Evolutionary conservation across 2,113 vertebrate genomes (phyloP).

Genomic region (Lonchura striata): DNA sequence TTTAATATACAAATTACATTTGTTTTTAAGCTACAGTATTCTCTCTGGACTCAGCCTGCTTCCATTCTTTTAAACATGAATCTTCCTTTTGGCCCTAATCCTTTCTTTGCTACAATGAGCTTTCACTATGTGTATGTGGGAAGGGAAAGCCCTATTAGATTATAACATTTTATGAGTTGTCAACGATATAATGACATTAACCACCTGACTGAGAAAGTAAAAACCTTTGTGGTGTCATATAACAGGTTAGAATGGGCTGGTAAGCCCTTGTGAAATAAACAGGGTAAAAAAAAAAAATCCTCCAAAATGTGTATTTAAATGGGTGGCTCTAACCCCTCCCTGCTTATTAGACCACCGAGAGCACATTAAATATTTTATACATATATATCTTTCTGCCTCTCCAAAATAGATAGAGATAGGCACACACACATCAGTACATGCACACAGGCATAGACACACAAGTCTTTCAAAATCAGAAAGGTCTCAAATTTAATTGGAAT

Average conservation of each 20-base stretch:
- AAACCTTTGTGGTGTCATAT: constrained; percentile 68
- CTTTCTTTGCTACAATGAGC: constrained; percentile 32
- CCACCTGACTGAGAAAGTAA: constrained; percentile 68
- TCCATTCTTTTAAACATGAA: constrained; percentile 27
- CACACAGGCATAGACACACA: neutral
- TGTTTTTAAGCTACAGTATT: constrained; percentile 25
- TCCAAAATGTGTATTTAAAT: constrained; percentile 25
- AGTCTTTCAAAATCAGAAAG: constrained; percentile 78
- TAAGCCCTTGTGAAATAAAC: constrained; percentile 68
- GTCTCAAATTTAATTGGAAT: constrained; percentile 82
- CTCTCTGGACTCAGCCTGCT: constrained; percentile 19
- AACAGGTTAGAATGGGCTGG: constrained; percentile 64
- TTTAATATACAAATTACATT: constrained; percentile 50
- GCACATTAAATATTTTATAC: constrained; percentile 53
- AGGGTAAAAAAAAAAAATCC: neutral
- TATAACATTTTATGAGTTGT: constrained; percentile 74
- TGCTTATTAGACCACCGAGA: constrained; percentile 69
- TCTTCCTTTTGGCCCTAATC: constrained; percentile 45
- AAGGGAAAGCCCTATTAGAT: constrained; percentile 63
- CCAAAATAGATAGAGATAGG: constrained; percentile 38
- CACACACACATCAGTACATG: neutral
- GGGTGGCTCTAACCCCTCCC: constrained; percentile 40
- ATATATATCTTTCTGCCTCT: neutral
- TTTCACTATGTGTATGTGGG: constrained; percentile 6
- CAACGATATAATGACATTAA: constrained; percentile 73